Evolutionary conservation across 2,113 vertebrate species (phyloP).

Genomic region (Neodontobutis hainanensis): DNA sequence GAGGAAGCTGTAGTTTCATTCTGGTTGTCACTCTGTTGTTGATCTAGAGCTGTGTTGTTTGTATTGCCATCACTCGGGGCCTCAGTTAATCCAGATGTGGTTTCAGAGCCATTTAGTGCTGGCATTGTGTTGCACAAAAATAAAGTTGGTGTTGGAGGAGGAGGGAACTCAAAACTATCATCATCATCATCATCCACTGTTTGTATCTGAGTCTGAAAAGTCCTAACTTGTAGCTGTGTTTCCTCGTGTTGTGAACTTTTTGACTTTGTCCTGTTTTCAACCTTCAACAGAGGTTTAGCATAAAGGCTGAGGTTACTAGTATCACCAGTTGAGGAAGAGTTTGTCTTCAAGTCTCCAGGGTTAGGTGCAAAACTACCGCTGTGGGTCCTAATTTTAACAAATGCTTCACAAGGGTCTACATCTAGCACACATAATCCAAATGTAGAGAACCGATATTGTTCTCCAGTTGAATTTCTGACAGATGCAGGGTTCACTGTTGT

Average conservation of each 20-base stretch:
- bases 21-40: not conserved
- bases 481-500: not conserved
- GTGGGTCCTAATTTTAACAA: not conserved
- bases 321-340: not conserved
- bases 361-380: not conserved
- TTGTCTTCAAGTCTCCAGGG: not conserved
- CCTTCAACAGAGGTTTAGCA: slow-evolving; percentile 19
- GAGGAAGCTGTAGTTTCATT: not conserved
- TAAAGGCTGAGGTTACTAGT: not conserved
- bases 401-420: slow-evolving; percentile 7
- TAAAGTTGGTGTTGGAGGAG: slow-evolving; percentile 43
- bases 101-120: slow-evolving; percentile 37
- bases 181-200: not conserved
- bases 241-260: not conserved
- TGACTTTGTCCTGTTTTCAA: not conserved
- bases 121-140: slow-evolving; percentile 48
- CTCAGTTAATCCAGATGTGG: not conserved
- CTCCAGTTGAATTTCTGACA: not conserved
- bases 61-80: not conserved
- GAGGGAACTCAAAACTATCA: slow-evolving; percentile 31
- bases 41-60: fast-evolving
- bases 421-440: slow-evolving; percentile 56
- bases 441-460: slow-evolving; percentile 50
- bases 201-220: not conserved
- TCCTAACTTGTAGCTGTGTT: not conserved